Conservation (phyloP, 2,113 vertebrate species). For the Neolamprologus toae region DNA sequence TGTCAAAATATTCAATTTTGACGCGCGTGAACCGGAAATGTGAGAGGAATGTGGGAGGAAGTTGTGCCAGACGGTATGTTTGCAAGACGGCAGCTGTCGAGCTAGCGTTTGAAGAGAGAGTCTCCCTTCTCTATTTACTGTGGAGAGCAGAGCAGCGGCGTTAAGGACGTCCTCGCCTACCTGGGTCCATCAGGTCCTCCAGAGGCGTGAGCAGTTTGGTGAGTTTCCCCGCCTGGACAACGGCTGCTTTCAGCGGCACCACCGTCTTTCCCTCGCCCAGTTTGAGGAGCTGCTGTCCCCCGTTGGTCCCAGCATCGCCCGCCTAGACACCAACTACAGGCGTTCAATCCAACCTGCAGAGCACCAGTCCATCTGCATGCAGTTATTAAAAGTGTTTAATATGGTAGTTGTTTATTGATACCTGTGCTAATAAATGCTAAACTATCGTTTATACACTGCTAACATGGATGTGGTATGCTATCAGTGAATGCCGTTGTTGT, state of each 20-base stretch:
- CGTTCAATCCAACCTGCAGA: rapidly evolving
- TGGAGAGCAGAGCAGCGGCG: not conserved
- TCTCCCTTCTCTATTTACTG: not conserved
- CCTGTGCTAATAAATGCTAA: not conserved
- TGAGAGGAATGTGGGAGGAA: not conserved
- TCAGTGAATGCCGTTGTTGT: rapidly evolving
- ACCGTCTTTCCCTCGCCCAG: not conserved
- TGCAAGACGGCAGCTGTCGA: not conserved
- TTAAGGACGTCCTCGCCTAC: not conserved
- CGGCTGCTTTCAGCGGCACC: rapidly evolving
- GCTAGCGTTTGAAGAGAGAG: not conserved
- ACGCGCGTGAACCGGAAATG: not conserved
- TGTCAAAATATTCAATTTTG: not conserved
- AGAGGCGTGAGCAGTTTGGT: not conserved
- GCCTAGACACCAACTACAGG: not conserved
- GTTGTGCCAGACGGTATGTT: not conserved
- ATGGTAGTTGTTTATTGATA: rapidly evolving
- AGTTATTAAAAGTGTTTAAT: not conserved
- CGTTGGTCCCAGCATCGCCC: rapidly evolving
- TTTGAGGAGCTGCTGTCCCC: not conserved
- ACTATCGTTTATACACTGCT: too few species aligned
- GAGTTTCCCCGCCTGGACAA: not conserved
- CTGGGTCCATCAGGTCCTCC: not conserved
- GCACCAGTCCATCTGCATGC: rapidly evolving
- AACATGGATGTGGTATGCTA: not conserved